Conservation (phyloP, 2,888 invertebrate genomes). For the Candidula unifasciata region DNA sequence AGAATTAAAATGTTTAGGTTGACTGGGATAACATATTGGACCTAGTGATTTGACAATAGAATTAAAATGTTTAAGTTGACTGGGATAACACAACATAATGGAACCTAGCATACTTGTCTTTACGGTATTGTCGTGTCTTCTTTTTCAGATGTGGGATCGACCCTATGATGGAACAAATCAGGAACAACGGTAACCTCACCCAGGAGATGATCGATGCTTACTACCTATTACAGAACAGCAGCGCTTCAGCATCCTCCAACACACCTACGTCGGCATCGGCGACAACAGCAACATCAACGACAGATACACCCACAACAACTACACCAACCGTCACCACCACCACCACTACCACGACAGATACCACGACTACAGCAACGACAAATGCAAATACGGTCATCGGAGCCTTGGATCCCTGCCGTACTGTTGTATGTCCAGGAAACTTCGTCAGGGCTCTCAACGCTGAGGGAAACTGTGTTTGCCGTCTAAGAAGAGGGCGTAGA, state of each 20-base stretch:
- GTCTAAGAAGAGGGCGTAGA: not conserved
- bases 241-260: not conserved
- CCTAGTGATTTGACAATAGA: too few relatives aligned
- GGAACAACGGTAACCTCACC: not conserved
- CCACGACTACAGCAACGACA: not conserved
- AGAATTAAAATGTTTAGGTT: not conserved
- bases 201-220: not conserved
- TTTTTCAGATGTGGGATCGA: slow-evolving; percentile 25
- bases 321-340: not conserved
- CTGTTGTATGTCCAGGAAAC: not conserved
- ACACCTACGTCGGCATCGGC: not conserved
- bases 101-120: not conserved
- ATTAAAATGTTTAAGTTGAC: not conserved
- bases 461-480: not conserved
- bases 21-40: too few relatives aligned
- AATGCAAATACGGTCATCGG: not conserved
- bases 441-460: not conserved
- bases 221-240: not conserved
- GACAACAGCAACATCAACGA: not conserved
- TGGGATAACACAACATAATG: not conserved
- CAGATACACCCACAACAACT: too few relatives aligned
- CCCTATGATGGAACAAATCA: not conserved
- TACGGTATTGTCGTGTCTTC: not conserved
- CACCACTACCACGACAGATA: not conserved
- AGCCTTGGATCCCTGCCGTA: not conserved